phyloP scores from a whole-genome alignment of 92 coral and sea anemone genomes.

The Diadumene lineata region DNA sequence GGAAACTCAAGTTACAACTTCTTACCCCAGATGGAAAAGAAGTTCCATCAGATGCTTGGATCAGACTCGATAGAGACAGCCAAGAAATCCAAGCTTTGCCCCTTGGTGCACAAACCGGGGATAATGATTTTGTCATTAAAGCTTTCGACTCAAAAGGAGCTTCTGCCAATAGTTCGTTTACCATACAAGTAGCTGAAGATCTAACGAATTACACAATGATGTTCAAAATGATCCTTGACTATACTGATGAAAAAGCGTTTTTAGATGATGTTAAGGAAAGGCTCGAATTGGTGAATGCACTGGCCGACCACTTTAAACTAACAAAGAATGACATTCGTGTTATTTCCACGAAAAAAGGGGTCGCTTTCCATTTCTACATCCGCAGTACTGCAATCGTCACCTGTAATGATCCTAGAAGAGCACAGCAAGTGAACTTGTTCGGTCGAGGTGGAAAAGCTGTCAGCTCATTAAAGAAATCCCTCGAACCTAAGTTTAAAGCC shows the following conservation, averaged over 20 bases:
- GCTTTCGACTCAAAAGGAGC: conserved; percentile 62
- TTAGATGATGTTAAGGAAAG: conserved; percentile 46
- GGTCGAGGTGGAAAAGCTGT: conserved; percentile 35
- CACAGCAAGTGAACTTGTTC: conserved; percentile 24
- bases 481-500: conserved; percentile 56
- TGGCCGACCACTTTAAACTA: conserved; percentile 45
- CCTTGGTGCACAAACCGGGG: conserved; percentile 23
- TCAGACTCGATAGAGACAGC: conserved; percentile 49
- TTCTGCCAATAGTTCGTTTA: conserved; percentile 34
- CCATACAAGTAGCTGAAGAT: conserved; percentile 45
- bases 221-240: conserved; percentile 41
- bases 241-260: conserved; percentile 39
- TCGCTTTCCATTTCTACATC: conserved; percentile 55
- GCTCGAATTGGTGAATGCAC: conserved; percentile 38
- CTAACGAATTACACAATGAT: conserved; percentile 28
- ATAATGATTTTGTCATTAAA: conserved; percentile 46
- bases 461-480: conserved; percentile 51
- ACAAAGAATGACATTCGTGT: conserved; percentile 41
- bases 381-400: conserved; percentile 33
- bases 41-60: conserved; percentile 70
- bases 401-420: conserved; percentile 29
- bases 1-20: conserved; percentile 67
- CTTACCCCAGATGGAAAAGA: conserved; percentile 49
- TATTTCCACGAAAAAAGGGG: conserved; percentile 28
- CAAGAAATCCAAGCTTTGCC: conserved; percentile 76